phyloP scores from a whole-genome alignment of 2,888 invertebrate species.

The Selenia dentaria region DNA sequence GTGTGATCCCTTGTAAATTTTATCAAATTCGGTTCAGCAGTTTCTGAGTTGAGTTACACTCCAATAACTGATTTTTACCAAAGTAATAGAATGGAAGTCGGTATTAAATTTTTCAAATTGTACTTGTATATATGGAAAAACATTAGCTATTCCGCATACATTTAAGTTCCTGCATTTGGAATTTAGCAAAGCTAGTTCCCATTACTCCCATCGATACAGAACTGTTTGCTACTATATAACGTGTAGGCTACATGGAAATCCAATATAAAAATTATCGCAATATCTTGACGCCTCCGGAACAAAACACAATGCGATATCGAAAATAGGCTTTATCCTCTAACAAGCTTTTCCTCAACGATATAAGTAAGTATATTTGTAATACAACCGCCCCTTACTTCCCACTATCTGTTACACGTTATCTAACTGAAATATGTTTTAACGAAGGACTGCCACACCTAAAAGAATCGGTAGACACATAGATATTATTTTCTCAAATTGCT shows the following conservation, averaged over 20 bases:
- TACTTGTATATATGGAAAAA: too few species aligned
- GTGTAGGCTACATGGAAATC: neutral
- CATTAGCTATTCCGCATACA: too few species aligned
- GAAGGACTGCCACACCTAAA: neutral
- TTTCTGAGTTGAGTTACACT: too few species aligned
- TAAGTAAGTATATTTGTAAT: constrained; percentile 11
- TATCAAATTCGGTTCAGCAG: too few species aligned
- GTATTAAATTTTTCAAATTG: too few species aligned
- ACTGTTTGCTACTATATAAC: neutral
- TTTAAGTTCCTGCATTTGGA: too few species aligned
- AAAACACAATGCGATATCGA: constrained; percentile 5
- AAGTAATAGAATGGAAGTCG: too few species aligned
- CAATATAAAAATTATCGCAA: neutral
- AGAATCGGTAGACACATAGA: neutral
- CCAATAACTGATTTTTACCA: too few species aligned
- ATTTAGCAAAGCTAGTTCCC: too few species aligned
- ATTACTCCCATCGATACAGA: too few species aligned
- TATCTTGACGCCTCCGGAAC: neutral
- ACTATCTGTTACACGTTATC: constrained; percentile 2
- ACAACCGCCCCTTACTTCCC: constrained; percentile 1
- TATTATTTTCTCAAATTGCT: too few species aligned
- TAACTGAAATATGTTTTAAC: constrained; percentile 1
- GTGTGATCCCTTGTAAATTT: too few species aligned
- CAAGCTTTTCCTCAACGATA: constrained; percentile 11
- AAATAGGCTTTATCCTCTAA: constrained; percentile 20